These are phyloP conservation scores for Cryptus viduatorius DNA, from an alignment of 2,888 invertebrate species.

Conservation along the genomic window DNA sequence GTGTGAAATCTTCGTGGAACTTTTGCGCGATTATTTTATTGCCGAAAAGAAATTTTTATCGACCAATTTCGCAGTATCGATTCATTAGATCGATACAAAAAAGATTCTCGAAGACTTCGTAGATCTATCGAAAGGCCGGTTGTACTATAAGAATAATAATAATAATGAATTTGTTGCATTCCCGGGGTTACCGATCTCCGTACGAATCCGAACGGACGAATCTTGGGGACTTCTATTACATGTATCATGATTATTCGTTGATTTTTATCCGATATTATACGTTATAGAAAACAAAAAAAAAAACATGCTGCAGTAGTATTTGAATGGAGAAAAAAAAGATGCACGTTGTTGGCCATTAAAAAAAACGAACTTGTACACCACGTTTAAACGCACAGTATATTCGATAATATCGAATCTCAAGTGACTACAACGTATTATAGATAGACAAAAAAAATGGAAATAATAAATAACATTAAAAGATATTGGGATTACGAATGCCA, in stretches of 20 bases:
- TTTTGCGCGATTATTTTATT: background rate
- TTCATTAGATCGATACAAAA: background rate
- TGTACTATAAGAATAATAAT: conserved; percentile 1
- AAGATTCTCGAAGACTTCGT: conserved; percentile 27
- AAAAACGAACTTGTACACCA: conserved; percentile 37
- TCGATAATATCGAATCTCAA: conserved; percentile 31
- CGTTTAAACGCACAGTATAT: conserved; percentile 58
- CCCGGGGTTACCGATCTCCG: conserved; percentile 30
- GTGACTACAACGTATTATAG: conserved; percentile 45
- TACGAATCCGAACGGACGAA: conserved; percentile 29
- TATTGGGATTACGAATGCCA: conserved; percentile 6
- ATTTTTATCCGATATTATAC: conserved; percentile 43
- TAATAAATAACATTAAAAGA: background rate
- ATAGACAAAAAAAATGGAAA: conserved; percentile 24
- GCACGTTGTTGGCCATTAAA: conserved; percentile 12
- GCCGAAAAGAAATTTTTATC: background rate
- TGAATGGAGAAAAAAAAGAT: conserved; percentile 21
- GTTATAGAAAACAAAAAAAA: conserved; percentile 3
- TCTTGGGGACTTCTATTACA: conserved; percentile 8
- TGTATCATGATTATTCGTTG: conserved; percentile 24
- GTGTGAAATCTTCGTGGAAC: conserved; percentile 36
- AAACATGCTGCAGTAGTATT: conserved; percentile 28
- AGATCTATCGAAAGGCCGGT: background rate
- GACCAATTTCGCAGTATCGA: background rate
- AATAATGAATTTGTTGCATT: conserved; percentile 49